phyloP scores from a whole-genome alignment of 2,113 vertebrate species.

The Petroica traversi region DNA sequence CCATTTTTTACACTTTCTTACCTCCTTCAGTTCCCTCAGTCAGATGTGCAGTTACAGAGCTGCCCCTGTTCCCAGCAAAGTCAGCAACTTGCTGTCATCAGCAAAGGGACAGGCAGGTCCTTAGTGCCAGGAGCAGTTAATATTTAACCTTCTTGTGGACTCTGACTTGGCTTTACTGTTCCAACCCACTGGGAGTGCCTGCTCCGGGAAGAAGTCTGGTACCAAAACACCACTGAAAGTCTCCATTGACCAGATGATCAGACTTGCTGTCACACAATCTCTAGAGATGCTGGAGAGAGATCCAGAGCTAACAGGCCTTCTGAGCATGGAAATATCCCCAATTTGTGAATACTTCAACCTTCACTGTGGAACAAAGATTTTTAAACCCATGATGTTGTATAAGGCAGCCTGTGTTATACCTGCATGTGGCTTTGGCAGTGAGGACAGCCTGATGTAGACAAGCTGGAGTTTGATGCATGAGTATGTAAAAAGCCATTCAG shows the following conservation, averaged over 20 bases:
- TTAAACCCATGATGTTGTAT: background rate
- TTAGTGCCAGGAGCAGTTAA: background rate
- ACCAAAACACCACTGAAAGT: background rate
- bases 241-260: background rate
- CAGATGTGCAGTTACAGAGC: background rate
- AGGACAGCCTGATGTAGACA: background rate
- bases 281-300: background rate
- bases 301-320: background rate
- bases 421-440: background rate
- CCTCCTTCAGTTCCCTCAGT: background rate
- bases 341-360: background rate
- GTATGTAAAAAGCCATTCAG: background rate
- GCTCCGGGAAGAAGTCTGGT: background rate
- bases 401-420: background rate
- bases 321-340: background rate
- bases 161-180: background rate
- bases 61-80: background rate
- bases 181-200: background rate
- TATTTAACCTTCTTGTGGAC: conserved; percentile 30
- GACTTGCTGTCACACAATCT: background rate
- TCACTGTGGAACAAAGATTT: background rate
- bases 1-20: background rate
- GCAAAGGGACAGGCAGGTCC: background rate
- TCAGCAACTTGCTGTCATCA: background rate
- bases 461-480: background rate